Percentiles rank a stretch among this genome's conserved stretches.
Evolutionary conservation across 2,888 invertebrate genomes (phyloP).

Genomic region (Ethmia dodecea): DNA sequence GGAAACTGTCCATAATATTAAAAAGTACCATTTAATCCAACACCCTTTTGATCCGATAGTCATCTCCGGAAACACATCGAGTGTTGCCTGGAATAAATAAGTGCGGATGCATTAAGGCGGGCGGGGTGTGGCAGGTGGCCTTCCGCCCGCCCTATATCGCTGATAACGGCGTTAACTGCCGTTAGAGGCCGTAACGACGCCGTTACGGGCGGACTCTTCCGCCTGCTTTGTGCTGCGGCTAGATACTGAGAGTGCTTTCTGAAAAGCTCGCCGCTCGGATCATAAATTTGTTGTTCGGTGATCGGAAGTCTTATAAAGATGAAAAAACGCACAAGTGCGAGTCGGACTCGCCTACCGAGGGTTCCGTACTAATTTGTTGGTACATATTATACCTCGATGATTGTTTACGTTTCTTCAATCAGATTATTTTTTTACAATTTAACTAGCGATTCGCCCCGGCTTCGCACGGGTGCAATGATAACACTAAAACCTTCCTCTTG

Average conservation of each 20-base stretch:
- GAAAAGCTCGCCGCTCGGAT: conserved; percentile 28
- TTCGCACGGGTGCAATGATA: no score
- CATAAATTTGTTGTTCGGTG: conserved; percentile 43
- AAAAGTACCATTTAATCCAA: neutral
- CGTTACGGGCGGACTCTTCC: conserved; percentile 70
- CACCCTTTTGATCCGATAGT: neutral
- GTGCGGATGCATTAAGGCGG: conserved; percentile 73
- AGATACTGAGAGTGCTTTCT: conserved; percentile 26
- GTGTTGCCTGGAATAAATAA: conserved; percentile 61
- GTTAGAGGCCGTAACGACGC: conserved; percentile 67
- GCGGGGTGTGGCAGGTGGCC: conserved; percentile 62
- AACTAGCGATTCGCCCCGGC: no score
- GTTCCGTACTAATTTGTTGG: no score
- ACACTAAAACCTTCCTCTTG: no score
- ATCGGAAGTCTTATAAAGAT: conserved; percentile 25
- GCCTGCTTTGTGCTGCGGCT: conserved; percentile 46
- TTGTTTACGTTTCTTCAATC: conserved; percentile 14
- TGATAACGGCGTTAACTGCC: conserved; percentile 44
- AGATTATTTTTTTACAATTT: no score
- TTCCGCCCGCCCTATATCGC: conserved; percentile 60
- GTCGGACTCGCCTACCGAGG: no score
- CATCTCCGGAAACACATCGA: conserved; percentile 56
- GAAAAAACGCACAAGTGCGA: no score
- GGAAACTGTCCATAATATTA: no score
- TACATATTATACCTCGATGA: neutral